Conservation (phyloP, 2,113 vertebrate genomes). For the Rhagologus leucostigma region DNA sequence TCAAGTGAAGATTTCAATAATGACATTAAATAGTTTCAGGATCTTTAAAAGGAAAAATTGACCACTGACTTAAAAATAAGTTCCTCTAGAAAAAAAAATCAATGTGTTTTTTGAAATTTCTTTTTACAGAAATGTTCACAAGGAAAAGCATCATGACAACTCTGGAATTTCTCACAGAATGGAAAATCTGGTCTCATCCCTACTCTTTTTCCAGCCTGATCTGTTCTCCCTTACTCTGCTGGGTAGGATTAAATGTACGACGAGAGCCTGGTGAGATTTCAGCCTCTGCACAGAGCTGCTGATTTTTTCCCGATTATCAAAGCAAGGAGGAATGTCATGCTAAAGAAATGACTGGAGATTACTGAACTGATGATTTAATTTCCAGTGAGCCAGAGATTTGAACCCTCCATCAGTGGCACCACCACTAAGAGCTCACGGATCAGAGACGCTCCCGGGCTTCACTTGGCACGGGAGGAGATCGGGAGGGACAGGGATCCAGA, state of each 20-base stretch:
- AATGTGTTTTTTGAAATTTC: background rate
- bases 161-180: background rate
- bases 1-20: background rate
- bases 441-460: background rate
- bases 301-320: background rate
- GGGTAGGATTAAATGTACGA: background rate
- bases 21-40: background rate
- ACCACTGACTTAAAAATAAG: background rate
- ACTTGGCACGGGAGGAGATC: background rate
- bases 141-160: background rate
- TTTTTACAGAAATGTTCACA: background rate
- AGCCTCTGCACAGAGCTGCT: background rate
- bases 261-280: background rate
- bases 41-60: background rate
- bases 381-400: background rate
- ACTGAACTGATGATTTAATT: background rate
- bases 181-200: background rate
- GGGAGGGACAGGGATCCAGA: background rate
- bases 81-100: background rate
- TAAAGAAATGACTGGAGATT: background rate
- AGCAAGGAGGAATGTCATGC: background rate
- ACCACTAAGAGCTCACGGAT: accelerated
- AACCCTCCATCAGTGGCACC: background rate
- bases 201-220: background rate
- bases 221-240: background rate